These are phyloP conservation scores for Melikaiella ostensackeni DNA, from an alignment of 2,888 invertebrate species.

Conservation along the genomic window DNA sequence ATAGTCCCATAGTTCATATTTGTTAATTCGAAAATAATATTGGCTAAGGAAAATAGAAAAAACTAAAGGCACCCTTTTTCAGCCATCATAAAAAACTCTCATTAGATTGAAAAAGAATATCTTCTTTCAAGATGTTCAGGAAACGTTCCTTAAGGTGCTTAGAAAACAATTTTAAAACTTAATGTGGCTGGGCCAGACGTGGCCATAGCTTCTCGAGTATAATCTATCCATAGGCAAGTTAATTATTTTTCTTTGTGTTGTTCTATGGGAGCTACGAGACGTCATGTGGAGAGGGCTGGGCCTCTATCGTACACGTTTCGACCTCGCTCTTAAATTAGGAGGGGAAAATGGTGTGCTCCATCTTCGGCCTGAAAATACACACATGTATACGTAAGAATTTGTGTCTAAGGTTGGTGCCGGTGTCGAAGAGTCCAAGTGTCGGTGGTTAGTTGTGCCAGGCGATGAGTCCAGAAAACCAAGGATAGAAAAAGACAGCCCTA, in stretches of 20 bases:
- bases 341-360: slow-evolving; percentile 60
- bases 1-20: too few species aligned
- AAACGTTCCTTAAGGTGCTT: neutral
- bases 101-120: slow-evolving; percentile 6
- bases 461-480: slow-evolving; percentile 62
- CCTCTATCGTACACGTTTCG: slow-evolving; percentile 49
- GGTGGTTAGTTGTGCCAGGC: slow-evolving; percentile 43
- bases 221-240: slow-evolving; percentile 59
- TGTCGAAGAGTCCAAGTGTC: slow-evolving; percentile 22
- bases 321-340: slow-evolving; percentile 61
- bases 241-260: slow-evolving; percentile 73
- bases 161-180: slow-evolving; percentile 6
- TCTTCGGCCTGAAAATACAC: slow-evolving; percentile 5
- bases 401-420: neutral
- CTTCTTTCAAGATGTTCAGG: neutral
- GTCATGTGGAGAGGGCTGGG: slow-evolving; percentile 67
- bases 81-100: neutral
- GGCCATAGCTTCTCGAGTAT: slow-evolving; percentile 42
- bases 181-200: neutral
- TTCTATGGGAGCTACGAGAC: slow-evolving; percentile 61
- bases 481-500: slow-evolving; percentile 25
- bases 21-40: too few species aligned
- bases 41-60: too few species aligned
- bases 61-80: too few species aligned
- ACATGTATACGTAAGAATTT: neutral